Evolutionary conservation across 2,113 vertebrate genomes (phyloP).

Genomic region (Dascyllus trimaculatus): DNA sequence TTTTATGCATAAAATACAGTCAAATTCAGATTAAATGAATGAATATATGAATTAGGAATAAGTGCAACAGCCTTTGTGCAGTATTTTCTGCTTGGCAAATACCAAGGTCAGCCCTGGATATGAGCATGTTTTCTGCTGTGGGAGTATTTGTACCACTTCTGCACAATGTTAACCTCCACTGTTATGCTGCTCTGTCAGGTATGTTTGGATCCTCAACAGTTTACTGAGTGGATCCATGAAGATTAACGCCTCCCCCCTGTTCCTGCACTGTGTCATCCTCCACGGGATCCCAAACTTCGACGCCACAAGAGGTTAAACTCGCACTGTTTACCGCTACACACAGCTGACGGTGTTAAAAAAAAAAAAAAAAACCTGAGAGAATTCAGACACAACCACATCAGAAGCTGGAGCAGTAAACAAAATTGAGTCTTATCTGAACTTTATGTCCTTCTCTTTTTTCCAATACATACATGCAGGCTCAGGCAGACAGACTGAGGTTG

Average conservation of each 20-base stretch:
- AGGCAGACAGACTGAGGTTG: slow-evolving; percentile 44
- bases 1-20: too few relatives aligned
- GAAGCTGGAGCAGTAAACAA: slow-evolving; percentile 57
- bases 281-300: slow-evolving; percentile 92
- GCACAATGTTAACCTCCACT: not conserved
- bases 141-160: not conserved
- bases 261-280: slow-evolving; percentile 93
- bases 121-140: not conserved
- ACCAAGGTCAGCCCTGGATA: not conserved
- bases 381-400: slow-evolving; percentile 71
- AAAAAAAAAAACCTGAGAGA: slow-evolving; percentile 37
- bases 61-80: too few relatives aligned
- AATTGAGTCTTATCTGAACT: slow-evolving; percentile 59
- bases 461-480: slow-evolving; percentile 38
- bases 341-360: slow-evolving; percentile 51
- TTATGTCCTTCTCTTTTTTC: slow-evolving; percentile 47
- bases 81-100: not conserved
- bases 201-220: slow-evolving; percentile 94
- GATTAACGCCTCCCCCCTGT: slow-evolving; percentile 92
- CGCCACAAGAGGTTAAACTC: slow-evolving; percentile 86
- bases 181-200: slow-evolving; percentile 82
- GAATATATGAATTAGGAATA: too few relatives aligned
- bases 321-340: slow-evolving; percentile 49
- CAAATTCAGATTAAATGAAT: too few relatives aligned
- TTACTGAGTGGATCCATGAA: slow-evolving; percentile 94